phyloP scores from a whole-genome alignment of 2,888 invertebrate species.

The Amorpha juglandis region DNA sequence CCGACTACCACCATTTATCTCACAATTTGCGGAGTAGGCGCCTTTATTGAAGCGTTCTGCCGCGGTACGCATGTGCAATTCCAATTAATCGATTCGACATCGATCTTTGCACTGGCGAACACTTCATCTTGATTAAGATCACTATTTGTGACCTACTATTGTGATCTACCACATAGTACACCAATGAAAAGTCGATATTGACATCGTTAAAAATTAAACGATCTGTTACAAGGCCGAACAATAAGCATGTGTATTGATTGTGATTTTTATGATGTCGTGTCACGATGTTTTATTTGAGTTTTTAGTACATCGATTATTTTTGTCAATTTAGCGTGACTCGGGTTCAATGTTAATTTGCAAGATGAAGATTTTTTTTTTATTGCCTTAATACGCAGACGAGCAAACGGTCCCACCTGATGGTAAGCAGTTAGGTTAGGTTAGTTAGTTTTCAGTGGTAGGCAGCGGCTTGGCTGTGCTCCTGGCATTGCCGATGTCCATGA shows the following conservation, averaged over 20 bases:
- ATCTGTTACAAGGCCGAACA: constrained; percentile 48
- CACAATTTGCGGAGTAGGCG: constrained; percentile 79
- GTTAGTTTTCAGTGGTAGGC: too few relatives aligned
- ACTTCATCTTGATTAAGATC: constrained; percentile 75
- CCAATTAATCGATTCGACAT: constrained; percentile 80
- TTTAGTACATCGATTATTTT: constrained; percentile 4
- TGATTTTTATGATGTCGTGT: constrained; percentile 23
- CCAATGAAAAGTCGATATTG: constrained; percentile 57
- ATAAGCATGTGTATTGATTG: constrained; percentile 26
- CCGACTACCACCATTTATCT: constrained; percentile 77
- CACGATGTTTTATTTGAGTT: constrained; percentile 23
- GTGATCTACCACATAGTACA: constrained; percentile 48
- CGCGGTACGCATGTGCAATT: constrained; percentile 72
- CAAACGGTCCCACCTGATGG: too few relatives aligned
- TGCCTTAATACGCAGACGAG: too few relatives aligned
- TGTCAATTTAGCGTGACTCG: background rate
- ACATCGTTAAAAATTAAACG: constrained; percentile 47
- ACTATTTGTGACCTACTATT: constrained; percentile 59
- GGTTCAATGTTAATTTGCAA: constrained; percentile 16
- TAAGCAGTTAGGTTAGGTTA: too few relatives aligned
- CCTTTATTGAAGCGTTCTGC: constrained; percentile 73
- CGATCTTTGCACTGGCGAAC: constrained; percentile 78
- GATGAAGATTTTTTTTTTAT: too few relatives aligned
- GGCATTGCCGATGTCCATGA: too few relatives aligned
- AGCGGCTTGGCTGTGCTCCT: too few relatives aligned